These are phyloP conservation scores for Aselliscus stoliczkanus DNA, from an alignment of 2,797 vertebrate species.

Conservation along the genomic window DNA sequence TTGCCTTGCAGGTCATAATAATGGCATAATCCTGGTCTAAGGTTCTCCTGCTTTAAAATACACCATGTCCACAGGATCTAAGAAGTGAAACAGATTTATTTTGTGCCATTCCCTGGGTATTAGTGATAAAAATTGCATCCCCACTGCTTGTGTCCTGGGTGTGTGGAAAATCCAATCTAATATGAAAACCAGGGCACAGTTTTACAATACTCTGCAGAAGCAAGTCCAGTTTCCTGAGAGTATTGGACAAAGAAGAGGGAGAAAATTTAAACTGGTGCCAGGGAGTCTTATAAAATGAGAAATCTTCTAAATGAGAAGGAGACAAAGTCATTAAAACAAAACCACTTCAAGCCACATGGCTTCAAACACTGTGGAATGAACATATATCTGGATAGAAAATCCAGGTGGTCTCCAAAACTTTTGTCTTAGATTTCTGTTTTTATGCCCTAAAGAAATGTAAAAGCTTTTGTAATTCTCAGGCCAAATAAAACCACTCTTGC, in stretches of 20 bases:
- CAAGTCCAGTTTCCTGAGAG: neutral
- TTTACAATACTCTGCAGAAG: neutral
- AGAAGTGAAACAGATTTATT: neutral
- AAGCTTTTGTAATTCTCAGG: neutral
- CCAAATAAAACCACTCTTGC: neutral
- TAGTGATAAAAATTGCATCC: neutral
- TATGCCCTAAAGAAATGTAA: neutral
- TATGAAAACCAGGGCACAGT: neutral
- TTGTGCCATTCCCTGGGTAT: conserved; percentile 9
- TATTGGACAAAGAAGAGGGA: neutral
- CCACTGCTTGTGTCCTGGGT: neutral
- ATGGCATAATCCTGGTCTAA: neutral
- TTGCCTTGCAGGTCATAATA: neutral
- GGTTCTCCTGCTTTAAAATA: neutral
- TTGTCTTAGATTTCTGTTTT: neutral
- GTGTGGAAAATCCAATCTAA: neutral
- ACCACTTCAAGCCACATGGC: neutral
- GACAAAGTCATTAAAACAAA: neutral
- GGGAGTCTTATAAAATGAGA: neutral
- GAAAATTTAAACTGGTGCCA: neutral
- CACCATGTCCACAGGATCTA: neutral
- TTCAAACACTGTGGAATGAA: neutral
- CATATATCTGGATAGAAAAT: neutral
- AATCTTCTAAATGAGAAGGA: conserved; percentile 7
- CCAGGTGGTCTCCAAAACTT: neutral